Evolutionary conservation across 2,888 invertebrate genomes (phyloP), one percentile per base, ranked within the genome.

Genomic region (Norana najaformis): DNA sequence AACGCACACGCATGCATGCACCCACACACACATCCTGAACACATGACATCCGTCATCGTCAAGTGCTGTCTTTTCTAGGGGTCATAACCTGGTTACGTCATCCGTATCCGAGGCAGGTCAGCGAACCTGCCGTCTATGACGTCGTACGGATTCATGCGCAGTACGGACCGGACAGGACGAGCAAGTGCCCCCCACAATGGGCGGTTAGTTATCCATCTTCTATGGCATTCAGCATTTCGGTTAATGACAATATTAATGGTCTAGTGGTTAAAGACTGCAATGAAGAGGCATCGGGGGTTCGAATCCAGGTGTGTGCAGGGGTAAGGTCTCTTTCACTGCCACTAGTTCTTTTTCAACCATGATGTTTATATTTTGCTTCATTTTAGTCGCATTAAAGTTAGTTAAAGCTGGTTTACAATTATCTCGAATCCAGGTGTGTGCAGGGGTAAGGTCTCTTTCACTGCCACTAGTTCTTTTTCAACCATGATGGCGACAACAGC

Each of bases 121-220:
- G 92, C 13, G 94, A 94, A 90, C 94, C 94, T 0, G 92, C 93
- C n/a, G 92, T 93, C 53, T 94, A 94, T 91, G 94, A 94, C 47
- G 92, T 92, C 35, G 93, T 94, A 23, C 91, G 93, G 35, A 92
- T 94, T 13, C 94, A 94, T 91, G 94, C 94, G 1, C 93, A 94
- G 91, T 93, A 93, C 83, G 93, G 93, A 35, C 47, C 23, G 20
- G 88, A 53, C 39, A 37, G 83, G 82, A 82, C 6, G 69, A 53
- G 47, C 69, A 47, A 89, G 89, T 89, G 37, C 88, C 36, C 41
- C 20, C 85, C 85, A 23, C 85, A 85, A 85, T 85, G 85, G 36
- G 41, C 90, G 85, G 90, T 90, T 23, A 85, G 90, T 41, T 39
- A 23, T 18, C 18, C n/a, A 30, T 88, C 35, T n/a, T n/a, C n/a